These are phyloP conservation scores for Ciconia nigra DNA, from an alignment of 2,797 vertebrate genomes.

Conservation along the genomic window DNA sequence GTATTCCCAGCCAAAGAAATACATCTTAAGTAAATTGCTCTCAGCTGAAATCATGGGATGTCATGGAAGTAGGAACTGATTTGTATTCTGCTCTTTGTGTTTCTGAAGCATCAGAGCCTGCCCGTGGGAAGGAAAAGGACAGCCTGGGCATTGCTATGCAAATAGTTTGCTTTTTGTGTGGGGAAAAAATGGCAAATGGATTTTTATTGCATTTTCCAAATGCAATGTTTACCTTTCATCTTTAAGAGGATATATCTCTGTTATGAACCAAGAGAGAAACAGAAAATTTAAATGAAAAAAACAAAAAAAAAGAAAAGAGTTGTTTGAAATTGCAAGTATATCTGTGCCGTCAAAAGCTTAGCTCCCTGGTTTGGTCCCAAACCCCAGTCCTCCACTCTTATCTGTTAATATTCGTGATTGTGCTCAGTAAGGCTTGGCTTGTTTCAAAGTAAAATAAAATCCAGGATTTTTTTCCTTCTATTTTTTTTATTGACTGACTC, in stretches of 20 bases:
- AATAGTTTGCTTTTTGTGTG: background rate
- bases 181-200: background rate
- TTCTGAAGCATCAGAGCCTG: background rate
- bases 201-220: background rate
- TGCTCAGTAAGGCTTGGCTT: background rate
- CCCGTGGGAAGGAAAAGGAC: background rate
- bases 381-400: background rate
- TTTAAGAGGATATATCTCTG: background rate
- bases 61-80: background rate
- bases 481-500: background rate
- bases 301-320: background rate
- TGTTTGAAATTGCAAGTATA: background rate
- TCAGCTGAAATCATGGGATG: slow-evolving; percentile 26
- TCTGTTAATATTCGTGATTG: background rate
- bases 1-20: slow-evolving; percentile 42
- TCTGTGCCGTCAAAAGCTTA: background rate
- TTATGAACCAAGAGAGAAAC: background rate
- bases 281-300: background rate
- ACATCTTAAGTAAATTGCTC: slow-evolving; percentile 58
- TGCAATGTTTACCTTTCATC: background rate
- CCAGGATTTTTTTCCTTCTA: background rate
- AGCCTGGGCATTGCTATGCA: background rate
- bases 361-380: background rate
- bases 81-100: background rate
- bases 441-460: background rate